Evolutionary conservation across 2,113 vertebrate species (phyloP).

Genomic region (Theristicus caerulescens): DNA sequence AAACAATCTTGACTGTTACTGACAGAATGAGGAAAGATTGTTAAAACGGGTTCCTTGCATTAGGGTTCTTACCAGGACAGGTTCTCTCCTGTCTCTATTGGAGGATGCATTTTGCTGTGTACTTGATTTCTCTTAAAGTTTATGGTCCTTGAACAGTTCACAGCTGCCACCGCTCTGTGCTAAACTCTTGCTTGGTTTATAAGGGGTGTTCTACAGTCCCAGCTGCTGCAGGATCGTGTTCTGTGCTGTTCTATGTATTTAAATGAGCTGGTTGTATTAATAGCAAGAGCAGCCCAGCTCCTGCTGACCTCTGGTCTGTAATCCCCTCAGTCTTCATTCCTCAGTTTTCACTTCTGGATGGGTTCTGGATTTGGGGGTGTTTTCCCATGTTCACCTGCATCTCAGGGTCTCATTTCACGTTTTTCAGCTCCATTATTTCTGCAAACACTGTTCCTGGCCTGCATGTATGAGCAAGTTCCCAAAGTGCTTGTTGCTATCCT

Average conservation of each 20-base stretch:
- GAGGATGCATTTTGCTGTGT: background rate
- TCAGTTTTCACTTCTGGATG: background rate
- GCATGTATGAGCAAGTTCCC: background rate
- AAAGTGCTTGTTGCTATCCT: background rate
- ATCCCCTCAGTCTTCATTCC: background rate
- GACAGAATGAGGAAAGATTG: background rate
- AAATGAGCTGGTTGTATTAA: background rate
- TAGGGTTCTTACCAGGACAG: background rate
- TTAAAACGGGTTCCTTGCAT: background rate
- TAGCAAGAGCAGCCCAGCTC: background rate
- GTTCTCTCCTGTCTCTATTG: background rate
- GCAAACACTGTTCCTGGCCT: background rate
- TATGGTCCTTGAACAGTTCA: background rate
- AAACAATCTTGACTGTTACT: background rate
- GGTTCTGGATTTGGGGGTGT: background rate
- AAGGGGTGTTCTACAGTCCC: background rate
- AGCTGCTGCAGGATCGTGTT: background rate
- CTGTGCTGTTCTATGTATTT: background rate
- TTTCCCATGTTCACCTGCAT: background rate
- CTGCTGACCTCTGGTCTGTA: background rate
- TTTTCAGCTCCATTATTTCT: background rate
- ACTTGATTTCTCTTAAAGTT: background rate
- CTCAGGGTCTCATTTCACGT: conserved; percentile 3
- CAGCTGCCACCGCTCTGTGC: background rate
- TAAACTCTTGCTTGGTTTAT: background rate